Evolutionary conservation across 2,113 vertebrate species (phyloP).

Genomic region (Myotis yumanensis): DNA sequence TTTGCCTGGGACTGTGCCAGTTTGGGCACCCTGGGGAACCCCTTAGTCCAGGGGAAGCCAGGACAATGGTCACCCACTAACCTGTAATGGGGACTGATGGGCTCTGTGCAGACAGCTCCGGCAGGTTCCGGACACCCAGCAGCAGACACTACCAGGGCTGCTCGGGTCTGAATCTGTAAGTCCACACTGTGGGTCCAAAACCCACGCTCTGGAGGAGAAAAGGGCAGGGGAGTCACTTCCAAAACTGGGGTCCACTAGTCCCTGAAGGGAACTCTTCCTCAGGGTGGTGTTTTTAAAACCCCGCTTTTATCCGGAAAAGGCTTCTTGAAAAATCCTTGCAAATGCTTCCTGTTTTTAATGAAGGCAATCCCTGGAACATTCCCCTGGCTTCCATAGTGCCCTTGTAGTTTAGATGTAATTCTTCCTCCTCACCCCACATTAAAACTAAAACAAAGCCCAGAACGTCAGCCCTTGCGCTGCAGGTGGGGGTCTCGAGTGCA

Average conservation of each 20-base stretch:
- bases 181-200: not conserved
- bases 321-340: conserved; percentile 20
- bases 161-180: not conserved
- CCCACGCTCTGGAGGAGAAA: not conserved
- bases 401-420: not conserved
- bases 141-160: fast-evolving
- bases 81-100: fast-evolving
- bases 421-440: not conserved
- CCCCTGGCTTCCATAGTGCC: not conserved
- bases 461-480: too few species aligned
- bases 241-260: not conserved
- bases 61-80: not conserved
- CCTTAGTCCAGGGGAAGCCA: not conserved
- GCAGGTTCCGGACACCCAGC: fast-evolving
- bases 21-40: not conserved
- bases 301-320: not conserved
- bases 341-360: conserved; percentile 49
- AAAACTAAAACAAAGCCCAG: not conserved
- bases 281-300: not conserved
- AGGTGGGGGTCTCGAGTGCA: fast-evolving
- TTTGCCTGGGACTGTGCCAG: not conserved
- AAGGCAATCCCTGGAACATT: not conserved
- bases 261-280: not conserved
- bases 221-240: not conserved
- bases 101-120: fast-evolving